phyloP scores from a whole-genome alignment of 2,797 vertebrate species.

The Periparus ater region DNA sequence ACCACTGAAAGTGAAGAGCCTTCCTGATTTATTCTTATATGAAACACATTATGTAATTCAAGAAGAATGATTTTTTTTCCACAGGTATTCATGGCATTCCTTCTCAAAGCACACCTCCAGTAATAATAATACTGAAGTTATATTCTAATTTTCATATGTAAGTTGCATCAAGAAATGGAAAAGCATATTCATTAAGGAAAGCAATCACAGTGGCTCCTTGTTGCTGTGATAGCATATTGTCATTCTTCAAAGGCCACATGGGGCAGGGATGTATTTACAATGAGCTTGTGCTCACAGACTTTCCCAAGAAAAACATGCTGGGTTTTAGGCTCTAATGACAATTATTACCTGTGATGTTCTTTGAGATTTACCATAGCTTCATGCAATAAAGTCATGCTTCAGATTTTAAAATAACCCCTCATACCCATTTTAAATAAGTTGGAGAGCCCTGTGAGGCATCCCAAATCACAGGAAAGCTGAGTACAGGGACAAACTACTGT shows the following conservation, averaged over 20 bases:
- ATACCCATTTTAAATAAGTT: neutral
- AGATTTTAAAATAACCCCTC: neutral
- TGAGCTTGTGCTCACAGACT: neutral
- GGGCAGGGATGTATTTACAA: neutral
- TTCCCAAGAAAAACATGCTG: neutral
- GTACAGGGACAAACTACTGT: neutral
- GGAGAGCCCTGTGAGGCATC: neutral
- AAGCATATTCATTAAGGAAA: neutral
- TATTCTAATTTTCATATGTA: neutral
- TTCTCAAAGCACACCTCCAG: neutral
- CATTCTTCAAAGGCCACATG: neutral
- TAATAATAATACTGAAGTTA: neutral
- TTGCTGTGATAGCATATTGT: neutral
- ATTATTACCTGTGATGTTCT: constrained; percentile 9
- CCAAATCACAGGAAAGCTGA: neutral
- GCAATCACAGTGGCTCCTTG: neutral
- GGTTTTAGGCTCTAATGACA: neutral
- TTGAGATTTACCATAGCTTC: constrained; percentile 17
- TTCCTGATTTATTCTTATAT: neutral
- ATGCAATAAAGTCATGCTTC: neutral
- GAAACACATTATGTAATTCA: neutral
- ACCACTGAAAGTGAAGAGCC: neutral
- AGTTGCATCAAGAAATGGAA: neutral
- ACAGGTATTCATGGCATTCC: neutral
- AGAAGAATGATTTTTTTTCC: neutral